Evolutionary conservation across 1,140 invertebrate species (phyloP).

Genomic region (Drosophila rufa): DNA sequence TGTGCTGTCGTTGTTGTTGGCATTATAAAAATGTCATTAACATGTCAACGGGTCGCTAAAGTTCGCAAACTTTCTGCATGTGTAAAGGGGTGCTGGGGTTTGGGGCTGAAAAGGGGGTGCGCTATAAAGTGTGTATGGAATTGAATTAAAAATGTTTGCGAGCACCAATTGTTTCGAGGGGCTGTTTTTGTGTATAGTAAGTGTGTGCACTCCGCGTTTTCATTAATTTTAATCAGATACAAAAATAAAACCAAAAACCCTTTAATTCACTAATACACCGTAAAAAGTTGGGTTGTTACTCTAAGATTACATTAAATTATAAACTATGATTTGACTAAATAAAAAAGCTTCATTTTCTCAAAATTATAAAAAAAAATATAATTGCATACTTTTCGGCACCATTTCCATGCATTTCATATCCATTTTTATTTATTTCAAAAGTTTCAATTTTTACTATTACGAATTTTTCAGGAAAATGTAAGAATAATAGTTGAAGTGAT

Average conservation of each 20-base stretch:
- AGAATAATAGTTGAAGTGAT: too few relatives aligned
- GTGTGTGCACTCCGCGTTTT: conserved; percentile 18
- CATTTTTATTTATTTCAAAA: too few relatives aligned
- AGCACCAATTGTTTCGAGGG: conserved; percentile 41
- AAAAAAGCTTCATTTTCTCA: too few relatives aligned
- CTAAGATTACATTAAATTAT: too few relatives aligned
- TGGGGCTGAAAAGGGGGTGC: neutral
- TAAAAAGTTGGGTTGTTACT: neutral
- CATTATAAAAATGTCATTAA: conserved; percentile 81
- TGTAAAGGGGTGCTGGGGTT: neutral
- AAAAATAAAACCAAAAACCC: conserved; percentile 16
- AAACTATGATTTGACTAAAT: neutral
- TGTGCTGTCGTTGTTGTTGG: conserved; percentile 42
- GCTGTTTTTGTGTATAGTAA: conserved; percentile 1
- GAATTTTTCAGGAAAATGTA: too few relatives aligned
- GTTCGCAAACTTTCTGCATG: conserved; percentile 45
- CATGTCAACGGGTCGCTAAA: conserved; percentile 76
- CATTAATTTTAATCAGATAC: conserved; percentile 43
- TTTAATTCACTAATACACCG: neutral
- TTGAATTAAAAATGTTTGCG: conserved; percentile 34
- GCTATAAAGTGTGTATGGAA: conserved; percentile 31
- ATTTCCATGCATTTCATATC: too few relatives aligned
- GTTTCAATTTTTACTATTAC: too few relatives aligned
- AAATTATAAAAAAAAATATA: too few relatives aligned
- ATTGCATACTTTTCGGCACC: neutral